phyloP scores from a whole-genome alignment of 2,113 vertebrate genomes.

The Sylvietta virens region DNA sequence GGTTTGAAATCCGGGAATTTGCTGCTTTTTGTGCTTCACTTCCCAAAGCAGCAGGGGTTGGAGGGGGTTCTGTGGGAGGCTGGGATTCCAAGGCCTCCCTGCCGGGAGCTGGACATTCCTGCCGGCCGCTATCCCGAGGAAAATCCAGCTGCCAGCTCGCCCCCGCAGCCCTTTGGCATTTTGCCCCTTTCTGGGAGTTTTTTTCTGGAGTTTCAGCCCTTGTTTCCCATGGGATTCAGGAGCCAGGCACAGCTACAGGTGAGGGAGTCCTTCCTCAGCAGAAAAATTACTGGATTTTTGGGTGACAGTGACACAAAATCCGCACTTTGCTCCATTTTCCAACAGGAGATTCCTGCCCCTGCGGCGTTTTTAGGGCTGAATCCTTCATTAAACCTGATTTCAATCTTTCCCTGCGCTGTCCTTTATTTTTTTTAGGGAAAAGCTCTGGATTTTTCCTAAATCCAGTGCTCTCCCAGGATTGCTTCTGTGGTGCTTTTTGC shows the following conservation, averaged over 20 bases:
- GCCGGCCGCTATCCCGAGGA: fast-evolving
- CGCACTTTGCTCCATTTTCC: neutral
- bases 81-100: neutral
- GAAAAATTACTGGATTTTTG: neutral
- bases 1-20: neutral
- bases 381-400: neutral
- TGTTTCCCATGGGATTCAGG: neutral
- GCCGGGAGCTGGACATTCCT: neutral
- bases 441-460: neutral
- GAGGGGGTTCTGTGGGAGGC: neutral
- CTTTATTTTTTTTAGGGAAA: neutral
- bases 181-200: neutral
- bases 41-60: neutral
- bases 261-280: neutral
- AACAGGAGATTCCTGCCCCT: neutral
- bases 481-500: neutral
- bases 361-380: neutral
- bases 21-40: neutral
- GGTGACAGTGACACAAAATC: neutral
- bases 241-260: too few relatives aligned
- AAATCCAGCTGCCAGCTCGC: neutral
- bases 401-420: fast-evolving
- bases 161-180: neutral
- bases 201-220: neutral
- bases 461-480: fast-evolving